Conservation (phyloP, 2,888 invertebrate species). For the Melipona bicolor region DNA sequence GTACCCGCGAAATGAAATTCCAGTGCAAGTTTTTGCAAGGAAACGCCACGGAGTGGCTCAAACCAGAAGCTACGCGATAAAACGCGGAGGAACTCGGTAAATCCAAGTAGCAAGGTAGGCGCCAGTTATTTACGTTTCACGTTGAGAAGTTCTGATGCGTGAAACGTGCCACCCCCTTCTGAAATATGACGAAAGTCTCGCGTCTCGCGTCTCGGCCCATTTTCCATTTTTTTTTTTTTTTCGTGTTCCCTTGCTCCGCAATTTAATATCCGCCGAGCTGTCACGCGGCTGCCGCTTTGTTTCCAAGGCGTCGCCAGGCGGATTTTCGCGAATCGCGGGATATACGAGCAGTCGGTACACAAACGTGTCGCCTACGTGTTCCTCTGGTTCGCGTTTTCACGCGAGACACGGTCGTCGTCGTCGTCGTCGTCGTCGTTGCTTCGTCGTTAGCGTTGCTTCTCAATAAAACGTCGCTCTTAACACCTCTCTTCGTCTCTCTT, state of each 20-base stretch:
- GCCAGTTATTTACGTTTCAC: constrained; percentile 68
- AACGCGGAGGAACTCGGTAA: neutral
- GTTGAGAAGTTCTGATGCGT: constrained; percentile 69
- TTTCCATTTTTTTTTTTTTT: constrained; percentile 43
- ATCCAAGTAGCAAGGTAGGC: neutral
- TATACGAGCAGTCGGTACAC: neutral
- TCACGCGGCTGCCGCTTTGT: constrained; percentile 49
- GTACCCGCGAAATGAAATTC: neutral
- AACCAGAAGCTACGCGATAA: no score
- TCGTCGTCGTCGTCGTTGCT: constrained; percentile 6
- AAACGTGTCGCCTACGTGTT: constrained; percentile 5
- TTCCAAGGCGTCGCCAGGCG: constrained; percentile 50
- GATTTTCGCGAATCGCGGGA: constrained; percentile 35
- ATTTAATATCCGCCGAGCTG: constrained; percentile 64
- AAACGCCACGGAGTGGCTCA: no score
- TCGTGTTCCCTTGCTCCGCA: constrained; percentile 44
- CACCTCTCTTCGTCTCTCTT: neutral
- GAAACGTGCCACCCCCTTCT: constrained; percentile 64
- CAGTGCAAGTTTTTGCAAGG: neutral
- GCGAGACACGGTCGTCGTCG: neutral
- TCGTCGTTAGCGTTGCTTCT: constrained; percentile 21
- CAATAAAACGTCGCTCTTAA: neutral
- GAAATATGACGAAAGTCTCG: constrained; percentile 68
- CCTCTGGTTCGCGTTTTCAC: neutral
- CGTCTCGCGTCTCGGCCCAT: constrained; percentile 10